Evolutionary conservation across 2,888 invertebrate species (phyloP), one percentile per base, ranked within the genome.

Genomic region (Adineta ricciae): DNA sequence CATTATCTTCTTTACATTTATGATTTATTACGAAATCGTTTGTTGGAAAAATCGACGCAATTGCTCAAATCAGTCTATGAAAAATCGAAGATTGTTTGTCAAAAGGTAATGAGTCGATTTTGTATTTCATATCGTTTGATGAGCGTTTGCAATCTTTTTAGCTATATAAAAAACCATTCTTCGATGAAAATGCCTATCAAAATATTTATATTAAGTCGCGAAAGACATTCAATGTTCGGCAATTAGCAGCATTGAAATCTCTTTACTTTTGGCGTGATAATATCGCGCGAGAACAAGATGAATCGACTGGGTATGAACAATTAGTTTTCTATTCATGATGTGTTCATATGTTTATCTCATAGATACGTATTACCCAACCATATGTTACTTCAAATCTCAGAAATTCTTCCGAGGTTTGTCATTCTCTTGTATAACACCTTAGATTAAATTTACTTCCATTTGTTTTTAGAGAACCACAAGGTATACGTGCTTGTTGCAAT

Each of bases 401-500:
- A 97, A 90, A 92, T 93, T 32, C 90, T 97, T 86, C 97, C 97
- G 0, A 90, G 64, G 64, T 64, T 1, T 27, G 11, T 16, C 27
- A 16, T 14, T 16, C 8, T 32, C 32, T 56, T 16, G 46, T 46
- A 46, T 46, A 46, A 11, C 5, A 46, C 11, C 46, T 46, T 46
- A 46, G 46, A 46, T n/a, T n/a, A n/a, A 50, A 7, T 50, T 19
- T 50, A 3, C 9, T 54, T 54, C n/a, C 7, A 8, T n/a, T 54
- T n/a, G 8, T n/a, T n/a, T 54, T 32, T 19, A 64, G 95, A 84
- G 97, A 97, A 91, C 93, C 95, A 92, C 95, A 96, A 89, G 97
- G 97, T 2, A 94, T 99, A 86, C 90, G 95, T 86, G 96, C 96
- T 0, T 95, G 96, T 88, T 98, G 98, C 89, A 94, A 94, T 89